Evolutionary conservation across 2,797 vertebrate species (phyloP).

Genomic region (Leptodactylus fallax): DNA sequence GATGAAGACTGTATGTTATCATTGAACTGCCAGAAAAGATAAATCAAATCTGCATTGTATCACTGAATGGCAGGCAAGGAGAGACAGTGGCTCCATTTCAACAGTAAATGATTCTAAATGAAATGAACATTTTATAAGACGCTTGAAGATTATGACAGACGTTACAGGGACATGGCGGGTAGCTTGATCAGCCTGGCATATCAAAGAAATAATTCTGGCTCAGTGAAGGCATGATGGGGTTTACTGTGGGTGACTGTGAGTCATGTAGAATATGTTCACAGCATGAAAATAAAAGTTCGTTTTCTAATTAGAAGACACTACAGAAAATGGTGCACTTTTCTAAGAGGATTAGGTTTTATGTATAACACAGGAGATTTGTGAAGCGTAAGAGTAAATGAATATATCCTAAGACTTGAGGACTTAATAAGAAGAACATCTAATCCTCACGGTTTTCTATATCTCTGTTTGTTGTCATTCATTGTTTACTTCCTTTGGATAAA

Average conservation of each 20-base stretch:
- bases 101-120: conserved; percentile 35
- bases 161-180: conserved; percentile 11
- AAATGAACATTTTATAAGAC: conserved; percentile 40
- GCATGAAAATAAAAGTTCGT: conserved; percentile 46
- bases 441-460: too few species aligned
- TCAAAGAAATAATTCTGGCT: conserved; percentile 49
- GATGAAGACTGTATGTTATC: conserved; percentile 11
- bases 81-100: background rate
- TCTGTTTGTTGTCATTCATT: too few species aligned
- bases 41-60: conserved; percentile 18
- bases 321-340: background rate
- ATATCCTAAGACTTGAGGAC: background rate
- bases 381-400: background rate
- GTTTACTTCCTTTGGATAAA: too few species aligned
- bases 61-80: conserved; percentile 6
- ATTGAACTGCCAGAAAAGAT: background rate
- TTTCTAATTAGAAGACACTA: conserved; percentile 49
- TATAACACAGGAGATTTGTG: background rate
- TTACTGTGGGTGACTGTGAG: conserved; percentile 45
- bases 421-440: background rate
- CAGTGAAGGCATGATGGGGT: conserved; percentile 42
- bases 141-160: conserved; percentile 27
- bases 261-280: conserved; percentile 48
- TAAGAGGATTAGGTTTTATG: background rate
- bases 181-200: conserved; percentile 53